A percentile compares a stretch with the other conserved stretches of the same genome.
phyloP scores from a whole-genome alignment of 1,140 invertebrate genomes.

The Hylaeus anthracinus region DNA sequence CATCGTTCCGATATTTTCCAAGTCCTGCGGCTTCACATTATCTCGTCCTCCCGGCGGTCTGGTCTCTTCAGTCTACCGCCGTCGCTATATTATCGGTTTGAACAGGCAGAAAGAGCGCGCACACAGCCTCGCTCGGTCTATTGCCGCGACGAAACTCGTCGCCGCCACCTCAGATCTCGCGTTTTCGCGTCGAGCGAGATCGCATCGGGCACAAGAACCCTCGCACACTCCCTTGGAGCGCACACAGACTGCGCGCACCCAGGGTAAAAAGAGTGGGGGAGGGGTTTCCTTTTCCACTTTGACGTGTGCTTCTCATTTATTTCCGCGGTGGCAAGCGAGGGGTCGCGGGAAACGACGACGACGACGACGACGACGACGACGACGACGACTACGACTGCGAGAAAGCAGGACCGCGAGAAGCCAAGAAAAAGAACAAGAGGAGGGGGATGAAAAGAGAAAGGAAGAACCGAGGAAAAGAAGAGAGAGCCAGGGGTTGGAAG shows the following conservation, averaged over 20 bases:
- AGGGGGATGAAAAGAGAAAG: constrained; percentile 18
- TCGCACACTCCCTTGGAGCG: neutral
- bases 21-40: too few species aligned
- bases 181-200: neutral
- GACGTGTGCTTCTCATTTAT: constrained; percentile 76
- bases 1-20: too few species aligned
- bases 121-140: neutral
- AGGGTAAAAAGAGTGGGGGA: neutral
- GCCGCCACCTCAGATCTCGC: too few species aligned
- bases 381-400: constrained; percentile 10
- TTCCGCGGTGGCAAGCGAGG: constrained; percentile 48
- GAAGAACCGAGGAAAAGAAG: constrained; percentile 13
- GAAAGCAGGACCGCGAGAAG: constrained; percentile 7
- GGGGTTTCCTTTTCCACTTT: constrained; percentile 66
- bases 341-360: neutral
- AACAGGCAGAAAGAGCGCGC: neutral
- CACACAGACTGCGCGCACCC: neutral
- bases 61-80: neutral
- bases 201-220: neutral
- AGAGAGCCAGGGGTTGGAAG: neutral
- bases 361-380: neutral
- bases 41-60: neutral
- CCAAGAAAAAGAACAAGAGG: constrained; percentile 25
- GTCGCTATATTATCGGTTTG: constrained; percentile 11
- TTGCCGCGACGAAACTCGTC: constrained; percentile 2